These are phyloP conservation scores for Sceliomorpha sp. DNA, from an alignment of 2,888 invertebrate species.

Conservation along the genomic window DNA sequence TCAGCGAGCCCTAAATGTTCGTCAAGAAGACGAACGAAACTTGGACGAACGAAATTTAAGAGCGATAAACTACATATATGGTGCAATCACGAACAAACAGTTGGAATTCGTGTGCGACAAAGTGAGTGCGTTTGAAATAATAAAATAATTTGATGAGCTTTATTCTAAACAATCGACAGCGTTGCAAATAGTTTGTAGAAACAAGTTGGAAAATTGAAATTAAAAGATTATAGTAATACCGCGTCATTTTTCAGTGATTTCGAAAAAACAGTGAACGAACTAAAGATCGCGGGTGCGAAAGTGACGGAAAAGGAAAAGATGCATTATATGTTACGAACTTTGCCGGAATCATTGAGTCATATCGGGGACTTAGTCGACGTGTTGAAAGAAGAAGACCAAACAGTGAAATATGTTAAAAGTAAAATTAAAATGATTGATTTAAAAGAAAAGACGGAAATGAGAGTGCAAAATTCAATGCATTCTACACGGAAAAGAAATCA, in stretches of 20 bases:
- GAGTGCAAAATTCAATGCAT: conserved; percentile 46
- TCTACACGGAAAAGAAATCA: conserved; percentile 22
- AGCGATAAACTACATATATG: conserved; percentile 57
- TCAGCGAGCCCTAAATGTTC: too few species aligned
- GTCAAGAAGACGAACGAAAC: conserved; percentile 33
- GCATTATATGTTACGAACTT: conserved; percentile 15
- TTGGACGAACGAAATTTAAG: conserved; percentile 57
- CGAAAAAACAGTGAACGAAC: conserved; percentile 60
- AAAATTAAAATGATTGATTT: conserved; percentile 57
- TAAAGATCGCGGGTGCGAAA: conserved; percentile 50
- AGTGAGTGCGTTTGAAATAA: conserved; percentile 52
- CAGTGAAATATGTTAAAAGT: conserved; percentile 61
- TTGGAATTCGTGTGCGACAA: conserved; percentile 51
- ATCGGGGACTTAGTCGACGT: conserved; percentile 31
- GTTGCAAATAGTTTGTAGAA: conserved; percentile 56
- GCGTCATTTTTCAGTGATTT: conserved; percentile 58
- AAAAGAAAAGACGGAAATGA: too few species aligned
- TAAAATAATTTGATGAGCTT: conserved; percentile 56
- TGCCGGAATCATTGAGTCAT: conserved; percentile 14
- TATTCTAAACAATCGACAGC: conserved; percentile 57
- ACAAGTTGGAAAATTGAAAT: conserved; percentile 54
- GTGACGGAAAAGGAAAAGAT: conserved; percentile 20
- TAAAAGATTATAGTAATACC: conserved; percentile 41
- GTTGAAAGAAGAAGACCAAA: conserved; percentile 58
- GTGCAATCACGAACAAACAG: conserved; percentile 50